A percentile compares a stretch with the other conserved stretches of the same genome.
Conservation (phyloP, 2,113 vertebrate species). For the Sus scrofa region DNA sequence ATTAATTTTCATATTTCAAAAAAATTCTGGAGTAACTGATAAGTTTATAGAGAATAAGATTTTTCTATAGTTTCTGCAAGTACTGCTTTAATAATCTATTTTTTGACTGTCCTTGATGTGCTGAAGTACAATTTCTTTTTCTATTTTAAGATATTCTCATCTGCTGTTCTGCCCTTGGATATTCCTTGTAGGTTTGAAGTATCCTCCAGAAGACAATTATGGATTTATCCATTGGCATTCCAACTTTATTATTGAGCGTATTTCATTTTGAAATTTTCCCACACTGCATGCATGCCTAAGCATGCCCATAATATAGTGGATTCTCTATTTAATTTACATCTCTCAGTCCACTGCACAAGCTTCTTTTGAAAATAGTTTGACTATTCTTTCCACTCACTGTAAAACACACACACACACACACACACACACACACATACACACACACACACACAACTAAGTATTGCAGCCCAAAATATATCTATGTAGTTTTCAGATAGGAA, state of each 20-base stretch:
- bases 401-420: not conserved
- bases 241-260: conserved; percentile 53
- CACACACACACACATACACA: not conserved
- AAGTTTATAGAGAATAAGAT: conserved; percentile 33
- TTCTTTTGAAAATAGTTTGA: conserved; percentile 60
- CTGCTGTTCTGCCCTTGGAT: conserved; percentile 60
- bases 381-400: conserved; percentile 60
- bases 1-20: conserved; percentile 12
- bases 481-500: not conserved
- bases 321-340: conserved; percentile 69
- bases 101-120: conserved; percentile 65
- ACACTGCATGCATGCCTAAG: conserved; percentile 51
- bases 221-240: conserved; percentile 71
- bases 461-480: conserved; percentile 29
- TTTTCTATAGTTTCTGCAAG: conserved; percentile 58
- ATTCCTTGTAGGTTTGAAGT: conserved; percentile 66
- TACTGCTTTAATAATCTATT: conserved; percentile 58
- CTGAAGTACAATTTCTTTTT: conserved; percentile 66
- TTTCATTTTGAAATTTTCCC: conserved; percentile 70
- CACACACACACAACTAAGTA: not conserved
- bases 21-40: not conserved
- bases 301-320: not conserved
- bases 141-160: conserved; percentile 74
- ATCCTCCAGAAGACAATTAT: conserved; percentile 73
- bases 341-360: conserved; percentile 32